Base-by-base conservation (phyloP, 2,888 invertebrate genomes). In the Noctua pronuba region DNA sequence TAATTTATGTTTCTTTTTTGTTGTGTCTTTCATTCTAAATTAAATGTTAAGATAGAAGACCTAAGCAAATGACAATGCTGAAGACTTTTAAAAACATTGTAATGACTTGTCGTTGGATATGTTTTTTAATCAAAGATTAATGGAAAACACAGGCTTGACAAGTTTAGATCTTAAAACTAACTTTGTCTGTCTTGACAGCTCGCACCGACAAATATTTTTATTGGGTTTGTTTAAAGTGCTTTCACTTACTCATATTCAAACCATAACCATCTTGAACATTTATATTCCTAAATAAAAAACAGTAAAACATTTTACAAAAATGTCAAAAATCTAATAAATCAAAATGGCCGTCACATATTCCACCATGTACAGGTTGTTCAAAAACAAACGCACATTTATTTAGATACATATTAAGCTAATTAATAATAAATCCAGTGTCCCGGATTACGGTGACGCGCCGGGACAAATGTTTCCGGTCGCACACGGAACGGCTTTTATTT, bases 401-500 rank as follows among this genome's bases (percentile, higher is more conserved):
- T 90, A 89, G 90, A 91, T 90, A 91, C 92, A 92, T 92, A 93
- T 93, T 92, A 92, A 91, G 92, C 94, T 96, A 96, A 96, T 96
- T 96, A 96, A 94, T 95, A 96, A 96, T 96, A 96, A 96, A 96
- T 96, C 96, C 95, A 92, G 89, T 86, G 89, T 92, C 90, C 92
- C 92, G 96, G 96, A 96, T 96, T 95, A 96, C 92, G 92, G 93
- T 94, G 95, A 95, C 95, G 94, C 91, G 91, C 86, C 93, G 92
- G 94, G 95, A 96, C 96, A 95, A 95, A 96, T 95, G 96, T 96
- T 95, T 96, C 96, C 96, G 95, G 94, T 92, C 92, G 92, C 91
- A 90, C 91, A 92, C 92, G 91, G 91, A 89, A 90, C 91, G 93
- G 92, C 92, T 92, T 94, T 95, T 95, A 94, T 95, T 95, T 95